Evolutionary conservation across 2,888 invertebrate genomes (phyloP).

Genomic region (Griposia aprilina): DNA sequence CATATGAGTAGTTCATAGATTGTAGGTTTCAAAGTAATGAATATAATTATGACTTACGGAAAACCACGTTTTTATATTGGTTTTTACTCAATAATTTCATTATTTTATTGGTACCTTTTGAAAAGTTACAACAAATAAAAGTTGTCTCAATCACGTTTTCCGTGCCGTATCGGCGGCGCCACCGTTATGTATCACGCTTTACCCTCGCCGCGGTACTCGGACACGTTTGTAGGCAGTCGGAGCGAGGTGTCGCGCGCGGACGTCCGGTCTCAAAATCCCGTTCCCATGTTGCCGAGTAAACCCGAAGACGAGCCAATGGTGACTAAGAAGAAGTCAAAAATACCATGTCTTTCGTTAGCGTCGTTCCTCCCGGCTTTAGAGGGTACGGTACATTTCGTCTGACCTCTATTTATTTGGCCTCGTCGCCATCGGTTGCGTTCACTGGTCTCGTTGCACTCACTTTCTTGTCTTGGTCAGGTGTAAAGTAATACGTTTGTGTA

Average conservation of each 20-base stretch:
- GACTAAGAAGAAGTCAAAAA: constrained; percentile 89
- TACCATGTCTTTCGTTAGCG: constrained; percentile 88
- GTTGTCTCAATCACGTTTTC: constrained; percentile 59
- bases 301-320: constrained; percentile 87
- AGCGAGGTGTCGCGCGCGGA: constrained; percentile 84
- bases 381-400: constrained; percentile 82
- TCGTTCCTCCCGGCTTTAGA: constrained; percentile 88
- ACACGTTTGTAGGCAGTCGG: constrained; percentile 84
- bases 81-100: constrained; percentile 41
- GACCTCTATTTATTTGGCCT: constrained; percentile 86
- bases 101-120: constrained; percentile 26
- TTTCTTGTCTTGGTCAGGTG: constrained; percentile 89
- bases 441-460: constrained; percentile 87
- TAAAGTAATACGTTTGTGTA: constrained; percentile 84
- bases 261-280: constrained; percentile 80
- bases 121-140: constrained; percentile 36
- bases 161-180: constrained; percentile 68
- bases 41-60: neutral
- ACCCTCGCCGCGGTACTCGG: constrained; percentile 82
- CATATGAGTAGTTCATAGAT: neutral
- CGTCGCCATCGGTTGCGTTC: constrained; percentile 86
- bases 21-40: neutral
- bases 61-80: constrained; percentile 19
- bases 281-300: constrained; percentile 86
- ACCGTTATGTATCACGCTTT: constrained; percentile 80